These are phyloP conservation scores for Rhynchomys soricoides DNA, from an alignment of 2,113 vertebrate genomes.

Conservation along the genomic window DNA sequence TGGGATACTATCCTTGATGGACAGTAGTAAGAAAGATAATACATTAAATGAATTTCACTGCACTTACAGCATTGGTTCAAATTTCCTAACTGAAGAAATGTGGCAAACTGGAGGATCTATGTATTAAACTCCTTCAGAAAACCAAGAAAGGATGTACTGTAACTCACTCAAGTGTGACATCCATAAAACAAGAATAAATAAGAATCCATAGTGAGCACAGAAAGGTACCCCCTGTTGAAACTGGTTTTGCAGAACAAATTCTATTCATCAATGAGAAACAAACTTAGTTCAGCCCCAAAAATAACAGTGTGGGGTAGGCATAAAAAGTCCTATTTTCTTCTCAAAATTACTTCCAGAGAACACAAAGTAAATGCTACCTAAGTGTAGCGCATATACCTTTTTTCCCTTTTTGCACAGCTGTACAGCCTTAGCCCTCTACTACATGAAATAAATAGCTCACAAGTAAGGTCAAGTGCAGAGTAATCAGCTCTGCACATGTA, in stretches of 20 bases:
- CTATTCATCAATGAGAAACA: constrained; percentile 41
- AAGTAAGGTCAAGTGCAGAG: neutral
- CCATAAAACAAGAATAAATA: constrained; percentile 19
- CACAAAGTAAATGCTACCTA: constrained; percentile 43
- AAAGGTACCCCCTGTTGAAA: neutral
- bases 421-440: neutral
- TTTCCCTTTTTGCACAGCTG: neutral
- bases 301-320: rapidly evolving
- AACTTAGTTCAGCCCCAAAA: neutral
- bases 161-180: neutral
- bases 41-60: neutral
- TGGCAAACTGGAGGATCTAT: constrained; percentile 1
- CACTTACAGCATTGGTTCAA: constrained; percentile 34
- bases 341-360: constrained; percentile 14
- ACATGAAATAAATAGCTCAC: constrained; percentile 15
- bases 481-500: constrained; percentile 20
- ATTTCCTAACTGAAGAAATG: constrained; percentile 47
- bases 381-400: neutral
- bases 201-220: neutral
- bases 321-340: neutral
- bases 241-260: too few species aligned
- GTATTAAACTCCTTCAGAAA: constrained; percentile 2
- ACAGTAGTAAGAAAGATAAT: neutral
- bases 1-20: neutral
- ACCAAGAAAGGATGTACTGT: neutral